phyloP scores from a whole-genome alignment of 2,797 vertebrate species.

The Arnoldichthys spilopterus region DNA sequence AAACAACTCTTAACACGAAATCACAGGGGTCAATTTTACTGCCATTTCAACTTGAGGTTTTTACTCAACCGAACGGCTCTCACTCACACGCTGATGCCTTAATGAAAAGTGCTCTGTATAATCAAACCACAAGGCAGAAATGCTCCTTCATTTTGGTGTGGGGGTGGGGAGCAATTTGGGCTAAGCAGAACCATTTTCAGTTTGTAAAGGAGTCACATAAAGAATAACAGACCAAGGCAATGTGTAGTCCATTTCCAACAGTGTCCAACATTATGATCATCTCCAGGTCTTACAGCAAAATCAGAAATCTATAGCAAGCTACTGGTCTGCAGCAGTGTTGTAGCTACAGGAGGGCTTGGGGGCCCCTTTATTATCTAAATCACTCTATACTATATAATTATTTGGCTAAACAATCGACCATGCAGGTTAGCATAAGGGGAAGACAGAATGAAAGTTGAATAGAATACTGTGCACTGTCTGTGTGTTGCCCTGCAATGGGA shows the following conservation, averaged over 20 bases:
- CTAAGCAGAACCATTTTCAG: slow-evolving; percentile 27
- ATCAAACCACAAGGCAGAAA: slow-evolving; percentile 65
- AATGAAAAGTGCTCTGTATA: slow-evolving; percentile 61
- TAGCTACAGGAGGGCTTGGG: neutral
- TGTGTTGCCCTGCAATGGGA: no score
- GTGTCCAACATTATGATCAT: slow-evolving; percentile 16
- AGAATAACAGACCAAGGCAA: slow-evolving; percentile 25
- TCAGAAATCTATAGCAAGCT: neutral
- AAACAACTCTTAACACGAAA: slow-evolving; percentile 73
- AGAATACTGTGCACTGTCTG: no score
- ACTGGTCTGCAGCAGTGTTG: neutral
- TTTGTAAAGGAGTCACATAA: slow-evolving; percentile 21
- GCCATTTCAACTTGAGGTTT: slow-evolving; percentile 68
- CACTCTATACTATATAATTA: no score
- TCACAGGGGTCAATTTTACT: slow-evolving; percentile 65
- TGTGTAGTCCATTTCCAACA: neutral
- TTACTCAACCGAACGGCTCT: slow-evolving; percentile 61
- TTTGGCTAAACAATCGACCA: no score
- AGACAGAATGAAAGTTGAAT: no score
- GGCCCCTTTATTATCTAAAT: no score
- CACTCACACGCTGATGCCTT: slow-evolving; percentile 62
- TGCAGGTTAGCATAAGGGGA: no score
- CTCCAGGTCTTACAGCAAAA: slow-evolving; percentile 12
- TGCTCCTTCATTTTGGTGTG: slow-evolving; percentile 61
- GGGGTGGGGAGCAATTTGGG: slow-evolving; percentile 6